Evolutionary conservation across 2,888 invertebrate species (phyloP).

Genomic region (Amphipyra berbera): DNA sequence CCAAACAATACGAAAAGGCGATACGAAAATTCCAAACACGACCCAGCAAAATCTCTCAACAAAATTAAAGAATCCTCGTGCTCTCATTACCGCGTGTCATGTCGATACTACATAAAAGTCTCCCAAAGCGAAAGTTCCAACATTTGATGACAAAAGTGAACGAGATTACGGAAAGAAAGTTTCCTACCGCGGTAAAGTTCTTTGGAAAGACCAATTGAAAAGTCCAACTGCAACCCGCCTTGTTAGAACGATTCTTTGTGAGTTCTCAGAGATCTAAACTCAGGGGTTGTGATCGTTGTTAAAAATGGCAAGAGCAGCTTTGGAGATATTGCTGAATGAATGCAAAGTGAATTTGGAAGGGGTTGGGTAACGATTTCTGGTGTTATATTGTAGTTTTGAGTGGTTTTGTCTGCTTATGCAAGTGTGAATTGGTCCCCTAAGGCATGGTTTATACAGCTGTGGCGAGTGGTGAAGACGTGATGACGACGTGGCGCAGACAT

Average conservation of each 20-base stretch:
- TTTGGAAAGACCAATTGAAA: constrained; percentile 52
- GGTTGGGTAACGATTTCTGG: background rate
- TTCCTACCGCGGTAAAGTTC: constrained; percentile 40
- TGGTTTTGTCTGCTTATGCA: too few species aligned
- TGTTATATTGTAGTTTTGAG: background rate
- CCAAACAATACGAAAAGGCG: background rate
- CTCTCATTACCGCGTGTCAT: constrained; percentile 50
- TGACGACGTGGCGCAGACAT: too few species aligned
- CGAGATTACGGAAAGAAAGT: constrained; percentile 48
- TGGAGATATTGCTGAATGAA: constrained; percentile 14
- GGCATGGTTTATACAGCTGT: too few species aligned
- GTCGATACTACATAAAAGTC: constrained; percentile 47
- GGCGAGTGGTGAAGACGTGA: too few species aligned
- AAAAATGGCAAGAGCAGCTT: constrained; percentile 14
- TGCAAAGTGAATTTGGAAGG: constrained; percentile 9
- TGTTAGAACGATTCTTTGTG: constrained; percentile 50
- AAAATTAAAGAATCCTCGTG: constrained; percentile 32
- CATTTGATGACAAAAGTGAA: constrained; percentile 60
- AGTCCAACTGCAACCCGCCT: constrained; percentile 49
- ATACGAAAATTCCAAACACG: constrained; percentile 6
- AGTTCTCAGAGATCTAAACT: constrained; percentile 18
- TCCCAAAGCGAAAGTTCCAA: constrained; percentile 49
- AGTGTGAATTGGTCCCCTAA: too few species aligned
- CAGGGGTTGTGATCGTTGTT: constrained; percentile 32
- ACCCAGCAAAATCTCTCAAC: background rate